phyloP scores from a whole-genome alignment of 2,797 vertebrate species.

The Glyptemys insculpta region DNA sequence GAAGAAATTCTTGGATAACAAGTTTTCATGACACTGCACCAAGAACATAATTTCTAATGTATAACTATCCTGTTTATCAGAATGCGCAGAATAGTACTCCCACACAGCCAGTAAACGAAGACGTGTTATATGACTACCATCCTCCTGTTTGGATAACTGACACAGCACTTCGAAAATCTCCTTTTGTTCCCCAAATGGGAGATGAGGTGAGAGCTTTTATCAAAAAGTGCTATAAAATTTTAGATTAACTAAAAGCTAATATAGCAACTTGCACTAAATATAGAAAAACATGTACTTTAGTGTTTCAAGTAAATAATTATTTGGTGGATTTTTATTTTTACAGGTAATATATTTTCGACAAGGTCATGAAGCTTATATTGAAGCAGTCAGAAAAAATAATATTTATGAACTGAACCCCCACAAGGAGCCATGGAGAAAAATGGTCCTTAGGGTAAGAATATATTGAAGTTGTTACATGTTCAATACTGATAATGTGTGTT shows the following conservation, averaged over 20 bases:
- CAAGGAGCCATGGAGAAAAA: conserved; percentile 97
- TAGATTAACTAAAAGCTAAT: not conserved
- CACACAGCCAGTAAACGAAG: conserved; percentile 83
- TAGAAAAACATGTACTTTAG: not conserved
- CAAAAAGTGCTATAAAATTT: not conserved
- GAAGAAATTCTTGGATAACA: not conserved
- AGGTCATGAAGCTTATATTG: conserved; percentile 96
- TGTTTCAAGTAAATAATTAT: not conserved
- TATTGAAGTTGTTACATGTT: not conserved
- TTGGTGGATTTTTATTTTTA: conserved; percentile 24
- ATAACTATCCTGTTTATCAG: conserved; percentile 29
- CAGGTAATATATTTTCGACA: conserved; percentile 98
- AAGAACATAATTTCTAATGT: not conserved
- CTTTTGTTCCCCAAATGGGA: conserved; percentile 98
- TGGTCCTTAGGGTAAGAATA: conserved; percentile 91
- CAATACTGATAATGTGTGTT: not conserved
- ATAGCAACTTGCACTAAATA: not conserved
- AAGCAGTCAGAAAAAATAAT: conserved; percentile 90
- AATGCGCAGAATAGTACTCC: conserved; percentile 80
- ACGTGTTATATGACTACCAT: conserved; percentile 90
- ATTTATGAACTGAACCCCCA: conserved; percentile 92
- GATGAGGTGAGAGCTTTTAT: conserved; percentile 88
- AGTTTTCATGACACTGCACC: not conserved
- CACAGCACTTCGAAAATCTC: conserved; percentile 93
- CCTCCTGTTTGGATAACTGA: conserved; percentile 96